Percentiles rank a stretch among this genome's conserved stretches.
Conservation (phyloP, 2,113 vertebrate genomes). For the Eolophus roseicapilla region DNA sequence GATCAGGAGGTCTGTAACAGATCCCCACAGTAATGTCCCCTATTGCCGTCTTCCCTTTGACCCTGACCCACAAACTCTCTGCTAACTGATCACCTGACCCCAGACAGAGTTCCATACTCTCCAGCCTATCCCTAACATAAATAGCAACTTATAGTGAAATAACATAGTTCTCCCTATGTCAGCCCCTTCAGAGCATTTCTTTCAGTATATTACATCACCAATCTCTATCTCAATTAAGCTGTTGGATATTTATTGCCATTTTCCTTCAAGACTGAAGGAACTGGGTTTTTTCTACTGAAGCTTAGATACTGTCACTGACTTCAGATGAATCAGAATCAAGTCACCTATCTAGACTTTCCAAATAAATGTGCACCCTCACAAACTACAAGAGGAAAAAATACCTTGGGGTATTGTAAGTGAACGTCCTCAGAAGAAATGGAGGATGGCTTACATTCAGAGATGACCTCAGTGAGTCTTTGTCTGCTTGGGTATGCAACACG, state of each 20-base stretch:
- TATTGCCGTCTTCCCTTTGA: no score
- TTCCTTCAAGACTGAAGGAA: not conserved
- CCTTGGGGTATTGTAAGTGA: not conserved
- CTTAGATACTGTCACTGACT: not conserved
- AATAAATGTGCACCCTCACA: not conserved
- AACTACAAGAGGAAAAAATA: not conserved
- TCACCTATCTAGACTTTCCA: not conserved
- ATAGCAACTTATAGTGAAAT: no score
- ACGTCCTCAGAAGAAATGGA: not conserved
- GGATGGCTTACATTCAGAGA: not conserved
- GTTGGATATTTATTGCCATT: not conserved
- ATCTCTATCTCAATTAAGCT: not conserved
- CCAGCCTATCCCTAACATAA: no score
- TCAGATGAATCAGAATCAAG: not conserved
- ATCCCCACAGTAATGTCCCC: no score
- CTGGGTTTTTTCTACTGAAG: not conserved
- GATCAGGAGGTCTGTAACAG: no score
- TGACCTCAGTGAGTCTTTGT: not conserved
- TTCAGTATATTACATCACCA: not conserved
- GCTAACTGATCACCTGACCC: no score
- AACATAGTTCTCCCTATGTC: not conserved
- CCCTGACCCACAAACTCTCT: no score
- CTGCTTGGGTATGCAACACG: not conserved
- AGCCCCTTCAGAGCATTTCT: not conserved
- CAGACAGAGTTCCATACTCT: no score